A percentile compares a stretch with the other conserved stretches of the same genome.
Conservation (phyloP, 2,888 invertebrate genomes). For the Orthosia gracilis region DNA sequence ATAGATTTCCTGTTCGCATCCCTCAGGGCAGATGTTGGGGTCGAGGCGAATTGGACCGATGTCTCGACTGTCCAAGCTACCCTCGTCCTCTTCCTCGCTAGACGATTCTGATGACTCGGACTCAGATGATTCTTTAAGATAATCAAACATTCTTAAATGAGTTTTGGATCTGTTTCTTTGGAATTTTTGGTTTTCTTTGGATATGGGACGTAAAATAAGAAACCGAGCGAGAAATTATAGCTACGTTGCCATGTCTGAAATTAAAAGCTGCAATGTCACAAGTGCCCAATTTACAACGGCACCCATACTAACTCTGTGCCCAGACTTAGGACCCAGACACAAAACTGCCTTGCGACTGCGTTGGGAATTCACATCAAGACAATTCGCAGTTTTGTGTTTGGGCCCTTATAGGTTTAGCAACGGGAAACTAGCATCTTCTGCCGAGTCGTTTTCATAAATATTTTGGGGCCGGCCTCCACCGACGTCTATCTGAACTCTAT, state of each 20-base stretch:
- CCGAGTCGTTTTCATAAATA: too few relatives aligned
- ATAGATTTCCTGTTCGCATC: conserved; percentile 93
- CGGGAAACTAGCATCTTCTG: too few relatives aligned
- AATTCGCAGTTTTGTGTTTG: too few relatives aligned
- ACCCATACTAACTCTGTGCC: not conserved
- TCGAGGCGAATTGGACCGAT: conserved; percentile 93
- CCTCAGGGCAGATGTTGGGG: conserved; percentile 93
- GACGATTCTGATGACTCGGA: conserved; percentile 90
- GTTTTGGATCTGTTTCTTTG: not conserved
- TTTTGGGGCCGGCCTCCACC: too few relatives aligned
- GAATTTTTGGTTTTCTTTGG: too few relatives aligned
- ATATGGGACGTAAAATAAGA: too few relatives aligned
- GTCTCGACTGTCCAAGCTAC: conserved; percentile 92
- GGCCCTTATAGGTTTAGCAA: too few relatives aligned
- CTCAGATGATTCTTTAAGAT: conserved; percentile 79
- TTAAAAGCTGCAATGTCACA: not conserved
- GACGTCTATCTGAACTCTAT: too few relatives aligned
- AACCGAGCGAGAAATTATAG: not conserved
- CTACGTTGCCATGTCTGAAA: not conserved
- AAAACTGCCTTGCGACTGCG: too few relatives aligned
- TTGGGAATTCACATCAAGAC: too few relatives aligned
- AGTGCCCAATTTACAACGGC: not conserved
- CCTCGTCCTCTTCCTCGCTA: conserved; percentile 92
- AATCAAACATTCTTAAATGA: not conserved
- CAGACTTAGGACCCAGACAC: too few relatives aligned